Conservation (phyloP, 1,140 invertebrate species). For the Ostrea denselamellosa region DNA sequence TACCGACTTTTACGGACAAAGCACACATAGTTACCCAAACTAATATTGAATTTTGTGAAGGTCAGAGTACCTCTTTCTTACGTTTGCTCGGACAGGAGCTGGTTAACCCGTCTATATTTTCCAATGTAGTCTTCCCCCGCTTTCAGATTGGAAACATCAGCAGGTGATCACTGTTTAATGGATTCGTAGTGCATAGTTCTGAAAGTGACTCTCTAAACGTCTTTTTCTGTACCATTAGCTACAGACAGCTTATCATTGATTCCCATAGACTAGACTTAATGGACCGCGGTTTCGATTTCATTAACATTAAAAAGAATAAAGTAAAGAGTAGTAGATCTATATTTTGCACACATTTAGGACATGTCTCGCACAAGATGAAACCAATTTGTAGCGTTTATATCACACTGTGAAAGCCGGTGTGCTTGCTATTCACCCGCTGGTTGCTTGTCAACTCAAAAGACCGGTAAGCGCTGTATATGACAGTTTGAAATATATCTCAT, state of each 20-base stretch:
- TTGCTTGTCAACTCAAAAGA: too few species aligned
- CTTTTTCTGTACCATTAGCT: background rate
- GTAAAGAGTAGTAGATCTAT: background rate
- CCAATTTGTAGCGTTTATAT: too few species aligned
- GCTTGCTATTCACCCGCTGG: too few species aligned
- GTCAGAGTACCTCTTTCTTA: background rate
- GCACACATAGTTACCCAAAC: background rate
- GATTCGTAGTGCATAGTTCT: background rate
- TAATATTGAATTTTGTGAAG: background rate
- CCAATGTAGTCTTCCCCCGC: background rate
- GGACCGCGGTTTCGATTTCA: background rate
- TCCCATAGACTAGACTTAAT: background rate
- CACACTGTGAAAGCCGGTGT: too few species aligned
- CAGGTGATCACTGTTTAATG: constrained; percentile 16
- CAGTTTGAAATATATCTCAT: too few species aligned
- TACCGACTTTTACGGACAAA: background rate
- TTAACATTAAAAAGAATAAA: constrained; percentile 5
- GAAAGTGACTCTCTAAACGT: background rate
- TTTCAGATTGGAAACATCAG: constrained; percentile 13
- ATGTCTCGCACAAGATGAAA: background rate
- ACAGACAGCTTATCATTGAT: background rate
- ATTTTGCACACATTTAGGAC: background rate
- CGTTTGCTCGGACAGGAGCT: background rate
- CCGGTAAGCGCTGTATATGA: too few species aligned
- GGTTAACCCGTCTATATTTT: constrained; percentile 20